Base-by-base conservation (phyloP, 2,113 vertebrate species). In the Saguinus midas region DNA sequence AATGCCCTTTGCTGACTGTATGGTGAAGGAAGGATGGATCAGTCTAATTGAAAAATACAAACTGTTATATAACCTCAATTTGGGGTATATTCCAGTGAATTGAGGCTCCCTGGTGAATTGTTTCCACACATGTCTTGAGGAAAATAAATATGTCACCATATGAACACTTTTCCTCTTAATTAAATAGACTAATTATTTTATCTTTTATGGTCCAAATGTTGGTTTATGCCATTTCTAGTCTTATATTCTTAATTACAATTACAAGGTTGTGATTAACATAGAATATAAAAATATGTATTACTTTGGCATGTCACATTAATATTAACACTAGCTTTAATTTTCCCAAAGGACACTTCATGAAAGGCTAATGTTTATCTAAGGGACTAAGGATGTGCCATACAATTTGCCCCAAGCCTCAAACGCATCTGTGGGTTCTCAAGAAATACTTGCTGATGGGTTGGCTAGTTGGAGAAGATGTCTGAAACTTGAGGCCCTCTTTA, bases 181-280 rank as follows among this genome's bases (percentile, higher is more conserved):
- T 79, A 45, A n/a, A 23, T 50, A 80, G 13, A 0, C 12, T 55
- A 18, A 64, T 87, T 90, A 2, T 89, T 84, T 27, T 37, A 73
- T 32, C 48, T 79, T 72, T 78, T 27, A 81, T 75, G 32, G 32
- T 55, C 72, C 18, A 86, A n/a, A 25, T 43, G 50, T n/a, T 87
- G 50, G 9, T 87, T 83, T 7, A 13, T 45, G 10, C 1, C 1
- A 79, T 58, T 66, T 84, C 8, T 37, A 52, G 8, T 64, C 35
- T 73, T 68, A 29, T 84, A 73, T 52, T 50, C 35, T 81, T 58
- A 87, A 66, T 83, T 81, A 70, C 61, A 92, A 87, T 94, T 89
- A 25, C 5, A 45, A 84, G 25, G 9, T 0, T 8, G 50, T 87
- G 17, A 90, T 89, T 40, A 48, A 43, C 17, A 20, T 2, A 64